phyloP scores from a whole-genome alignment of 2,113 vertebrate species.

The Microcebus murinus region DNA sequence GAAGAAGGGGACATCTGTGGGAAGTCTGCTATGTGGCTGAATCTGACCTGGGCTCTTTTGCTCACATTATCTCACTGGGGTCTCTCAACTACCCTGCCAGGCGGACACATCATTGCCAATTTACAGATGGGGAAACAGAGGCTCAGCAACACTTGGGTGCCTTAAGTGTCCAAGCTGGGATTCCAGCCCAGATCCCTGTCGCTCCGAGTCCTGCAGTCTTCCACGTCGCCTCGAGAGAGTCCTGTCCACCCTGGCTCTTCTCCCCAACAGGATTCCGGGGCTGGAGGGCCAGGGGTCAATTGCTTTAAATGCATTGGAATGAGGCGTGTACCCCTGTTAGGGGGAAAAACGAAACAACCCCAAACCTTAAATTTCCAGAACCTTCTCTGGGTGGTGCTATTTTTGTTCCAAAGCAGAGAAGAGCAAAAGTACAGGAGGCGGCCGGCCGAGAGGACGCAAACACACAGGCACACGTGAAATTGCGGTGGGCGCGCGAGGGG shows the following conservation, averaged over 20 bases:
- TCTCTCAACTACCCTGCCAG: background rate
- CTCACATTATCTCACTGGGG: background rate
- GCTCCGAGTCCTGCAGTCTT: background rate
- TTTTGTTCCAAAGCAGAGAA: constrained; percentile 30
- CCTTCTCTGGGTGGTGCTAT: background rate
- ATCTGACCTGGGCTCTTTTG: background rate
- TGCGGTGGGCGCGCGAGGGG: background rate
- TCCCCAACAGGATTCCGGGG: background rate
- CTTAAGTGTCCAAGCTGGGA: background rate
- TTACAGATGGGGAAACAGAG: background rate
- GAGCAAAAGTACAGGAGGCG: background rate
- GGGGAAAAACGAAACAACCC: background rate
- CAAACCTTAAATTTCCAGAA: constrained; percentile 33
- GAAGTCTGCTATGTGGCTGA: background rate
- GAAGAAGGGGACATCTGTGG: background rate
- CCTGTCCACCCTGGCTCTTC: background rate
- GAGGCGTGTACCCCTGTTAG: background rate
- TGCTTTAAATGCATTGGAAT: background rate
- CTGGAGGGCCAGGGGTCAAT: background rate
- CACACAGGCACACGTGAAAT: background rate
- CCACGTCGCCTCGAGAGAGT: background rate
- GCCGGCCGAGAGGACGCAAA: background rate
- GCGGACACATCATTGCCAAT: background rate
- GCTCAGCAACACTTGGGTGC: background rate
- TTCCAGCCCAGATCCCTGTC: background rate